Conservation (phyloP, 2,888 invertebrate genomes). For the Sinohyriopsis cumingii region DNA sequence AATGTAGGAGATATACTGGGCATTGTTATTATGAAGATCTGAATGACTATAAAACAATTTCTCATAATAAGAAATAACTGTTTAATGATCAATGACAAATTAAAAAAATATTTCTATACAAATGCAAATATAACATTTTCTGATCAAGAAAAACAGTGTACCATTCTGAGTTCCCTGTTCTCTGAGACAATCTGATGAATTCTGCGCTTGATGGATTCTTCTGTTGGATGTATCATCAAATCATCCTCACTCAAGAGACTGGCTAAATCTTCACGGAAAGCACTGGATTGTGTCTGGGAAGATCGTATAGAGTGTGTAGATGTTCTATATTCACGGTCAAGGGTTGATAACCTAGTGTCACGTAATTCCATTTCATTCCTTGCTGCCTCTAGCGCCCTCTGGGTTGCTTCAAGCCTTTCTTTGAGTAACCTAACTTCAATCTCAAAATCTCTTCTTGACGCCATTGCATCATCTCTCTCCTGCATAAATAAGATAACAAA, state of each 20-base stretch:
- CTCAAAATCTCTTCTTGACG: constrained; percentile 55
- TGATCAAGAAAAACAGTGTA: constrained; percentile 35
- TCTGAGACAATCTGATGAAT: constrained; percentile 47
- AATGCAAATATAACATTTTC: neutral
- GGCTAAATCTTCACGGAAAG: constrained; percentile 66
- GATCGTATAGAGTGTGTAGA: constrained; percentile 42
- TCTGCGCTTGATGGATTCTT: constrained; percentile 63
- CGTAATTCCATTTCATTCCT: constrained; percentile 56
- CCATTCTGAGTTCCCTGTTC: constrained; percentile 57
- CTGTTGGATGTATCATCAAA: constrained; percentile 49
- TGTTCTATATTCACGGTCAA: constrained; percentile 50
- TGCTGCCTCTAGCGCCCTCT: constrained; percentile 58
- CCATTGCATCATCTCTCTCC: constrained; percentile 64
- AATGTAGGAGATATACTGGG: too few relatives aligned
- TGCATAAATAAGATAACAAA: constrained; percentile 24
- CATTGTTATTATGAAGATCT: too few relatives aligned
- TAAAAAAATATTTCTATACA: too few relatives aligned
- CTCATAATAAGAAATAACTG: too few relatives aligned
- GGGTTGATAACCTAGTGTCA: constrained; percentile 43
- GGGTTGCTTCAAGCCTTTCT: constrained; percentile 60
- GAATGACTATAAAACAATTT: too few relatives aligned
- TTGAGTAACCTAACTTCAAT: constrained; percentile 58
- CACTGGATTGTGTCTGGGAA: constrained; percentile 45
- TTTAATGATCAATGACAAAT: too few relatives aligned
- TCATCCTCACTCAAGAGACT: constrained; percentile 56